Percentiles rank a stretch among this genome's conserved stretches.
Conservation (phyloP, 2,888 invertebrate species). For the Caenorhabditis plicata region DNA sequence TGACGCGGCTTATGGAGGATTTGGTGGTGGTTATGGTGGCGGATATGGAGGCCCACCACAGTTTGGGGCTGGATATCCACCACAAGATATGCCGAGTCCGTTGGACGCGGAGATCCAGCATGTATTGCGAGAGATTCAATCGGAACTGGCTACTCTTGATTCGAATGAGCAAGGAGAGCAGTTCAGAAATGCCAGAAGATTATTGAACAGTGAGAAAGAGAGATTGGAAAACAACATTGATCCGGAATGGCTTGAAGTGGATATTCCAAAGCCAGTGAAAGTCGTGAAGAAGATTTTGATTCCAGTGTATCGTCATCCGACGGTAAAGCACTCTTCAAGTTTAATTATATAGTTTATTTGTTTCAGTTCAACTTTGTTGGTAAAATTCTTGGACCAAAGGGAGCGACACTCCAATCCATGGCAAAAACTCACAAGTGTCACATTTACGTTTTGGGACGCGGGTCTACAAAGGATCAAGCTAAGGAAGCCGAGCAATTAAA, state of each 20-base stretch:
- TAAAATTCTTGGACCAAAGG: constrained; percentile 65
- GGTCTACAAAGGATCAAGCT: constrained; percentile 61
- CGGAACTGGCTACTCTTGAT: constrained; percentile 55
- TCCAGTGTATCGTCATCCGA: constrained; percentile 63
- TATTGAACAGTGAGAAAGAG: constrained; percentile 57
- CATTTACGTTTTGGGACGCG: constrained; percentile 64
- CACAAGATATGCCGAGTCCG: constrained; percentile 46
- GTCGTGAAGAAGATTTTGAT: constrained; percentile 63
- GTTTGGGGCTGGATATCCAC: constrained; percentile 17
- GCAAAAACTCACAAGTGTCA: constrained; percentile 64
- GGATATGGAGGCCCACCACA: constrained; percentile 20
- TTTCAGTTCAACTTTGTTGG: constrained; percentile 66
- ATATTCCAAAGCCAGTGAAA: constrained; percentile 63
- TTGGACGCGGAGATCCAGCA: constrained; percentile 61
- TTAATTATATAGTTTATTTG: neutral
- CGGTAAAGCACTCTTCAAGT: constrained; percentile 31
- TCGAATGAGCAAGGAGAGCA: constrained; percentile 56
- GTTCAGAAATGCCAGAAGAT: constrained; percentile 60
- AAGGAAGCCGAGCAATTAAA: constrained; percentile 62
- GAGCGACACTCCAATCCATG: constrained; percentile 62
- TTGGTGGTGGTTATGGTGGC: constrained; percentile 14
- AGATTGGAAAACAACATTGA: constrained; percentile 60
- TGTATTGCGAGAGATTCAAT: constrained; percentile 61
- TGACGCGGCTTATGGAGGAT: neutral
- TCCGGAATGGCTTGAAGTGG: constrained; percentile 65